These are phyloP conservation scores for Serinus canaria DNA, from an alignment of 2,113 vertebrate genomes.

Conservation along the genomic window DNA sequence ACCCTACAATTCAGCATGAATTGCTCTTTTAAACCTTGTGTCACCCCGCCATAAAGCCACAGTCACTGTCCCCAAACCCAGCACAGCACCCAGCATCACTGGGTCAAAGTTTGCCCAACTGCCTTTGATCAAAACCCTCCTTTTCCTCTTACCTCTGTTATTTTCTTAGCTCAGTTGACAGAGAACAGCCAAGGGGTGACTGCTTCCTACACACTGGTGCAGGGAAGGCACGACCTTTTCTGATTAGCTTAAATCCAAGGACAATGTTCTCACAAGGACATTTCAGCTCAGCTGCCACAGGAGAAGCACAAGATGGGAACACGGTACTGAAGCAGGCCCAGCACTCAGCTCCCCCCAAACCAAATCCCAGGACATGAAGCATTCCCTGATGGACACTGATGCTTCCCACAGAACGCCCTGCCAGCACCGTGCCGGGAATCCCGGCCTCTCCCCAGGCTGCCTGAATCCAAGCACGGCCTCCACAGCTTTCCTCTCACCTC, in stretches of 20 bases:
- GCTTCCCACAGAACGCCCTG: background rate
- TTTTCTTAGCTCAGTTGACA: background rate
- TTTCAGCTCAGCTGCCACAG: background rate
- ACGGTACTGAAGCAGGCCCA: accelerated
- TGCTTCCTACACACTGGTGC: background rate
- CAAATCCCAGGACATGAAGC: background rate
- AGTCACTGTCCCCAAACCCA: accelerated
- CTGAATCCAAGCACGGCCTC: background rate
- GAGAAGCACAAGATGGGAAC: background rate
- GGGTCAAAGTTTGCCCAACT: background rate
- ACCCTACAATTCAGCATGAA: background rate
- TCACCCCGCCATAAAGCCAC: background rate
- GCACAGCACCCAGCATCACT: accelerated
- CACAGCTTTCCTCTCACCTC: conserved; percentile 2
- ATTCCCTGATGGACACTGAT: background rate
- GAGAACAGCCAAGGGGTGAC: background rate
- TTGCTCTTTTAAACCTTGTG: background rate
- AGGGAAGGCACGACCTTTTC: accelerated
- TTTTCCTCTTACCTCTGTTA: background rate
- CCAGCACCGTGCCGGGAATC: background rate
- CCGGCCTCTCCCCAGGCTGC: background rate
- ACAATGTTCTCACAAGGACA: accelerated
- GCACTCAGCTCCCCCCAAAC: background rate
- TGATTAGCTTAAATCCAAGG: background rate
- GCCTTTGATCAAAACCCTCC: background rate